phyloP scores from a whole-genome alignment of 30 jellyfish, hydroid and myxozoan genomes.

The Cassiopea andromeda region DNA sequence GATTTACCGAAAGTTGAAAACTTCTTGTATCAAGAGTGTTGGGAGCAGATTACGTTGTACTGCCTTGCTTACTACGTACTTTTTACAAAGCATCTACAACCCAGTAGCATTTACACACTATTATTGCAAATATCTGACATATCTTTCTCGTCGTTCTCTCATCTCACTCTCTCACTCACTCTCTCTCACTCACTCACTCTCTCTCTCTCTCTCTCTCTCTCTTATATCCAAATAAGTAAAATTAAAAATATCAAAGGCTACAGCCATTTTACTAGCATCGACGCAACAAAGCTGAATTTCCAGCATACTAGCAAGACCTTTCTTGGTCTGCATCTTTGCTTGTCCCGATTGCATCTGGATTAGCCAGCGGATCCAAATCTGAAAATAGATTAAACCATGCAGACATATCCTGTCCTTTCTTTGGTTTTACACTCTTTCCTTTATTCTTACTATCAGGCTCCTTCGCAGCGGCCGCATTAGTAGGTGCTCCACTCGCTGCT shows the following conservation, averaged over 20 bases:
- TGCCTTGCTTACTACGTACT: too few relatives aligned
- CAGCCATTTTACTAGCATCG: not conserved
- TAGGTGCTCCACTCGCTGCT: slow-evolving; percentile 78
- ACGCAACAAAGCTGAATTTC: not conserved
- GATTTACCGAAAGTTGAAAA: too few relatives aligned
- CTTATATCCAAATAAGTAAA: too few relatives aligned
- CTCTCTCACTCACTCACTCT: too few relatives aligned
- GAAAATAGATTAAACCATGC: slow-evolving; percentile 99
- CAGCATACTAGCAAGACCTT: slow-evolving; percentile 62
- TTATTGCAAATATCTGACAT: not conserved
- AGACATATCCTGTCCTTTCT: slow-evolving; percentile 94
- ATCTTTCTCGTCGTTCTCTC: too few relatives aligned
- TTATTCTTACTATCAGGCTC: slow-evolving; percentile 54
- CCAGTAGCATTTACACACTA: not conserved
- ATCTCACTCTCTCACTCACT: too few relatives aligned
- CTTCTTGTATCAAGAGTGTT: too few relatives aligned
- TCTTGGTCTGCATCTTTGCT: slow-evolving; percentile 71
- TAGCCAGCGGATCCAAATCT: slow-evolving; percentile 97
- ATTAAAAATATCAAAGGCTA: not conserved
- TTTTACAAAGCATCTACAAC: not conserved
- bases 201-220: too few relatives aligned
- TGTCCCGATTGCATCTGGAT: slow-evolving; percentile 94
- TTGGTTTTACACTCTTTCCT: slow-evolving; percentile 51
- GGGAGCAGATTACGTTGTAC: too few relatives aligned
- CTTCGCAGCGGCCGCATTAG: slow-evolving; percentile 63